phyloP scores from a whole-genome alignment of 1,140 invertebrate genomes.

The Nasonia vitripennis region DNA sequence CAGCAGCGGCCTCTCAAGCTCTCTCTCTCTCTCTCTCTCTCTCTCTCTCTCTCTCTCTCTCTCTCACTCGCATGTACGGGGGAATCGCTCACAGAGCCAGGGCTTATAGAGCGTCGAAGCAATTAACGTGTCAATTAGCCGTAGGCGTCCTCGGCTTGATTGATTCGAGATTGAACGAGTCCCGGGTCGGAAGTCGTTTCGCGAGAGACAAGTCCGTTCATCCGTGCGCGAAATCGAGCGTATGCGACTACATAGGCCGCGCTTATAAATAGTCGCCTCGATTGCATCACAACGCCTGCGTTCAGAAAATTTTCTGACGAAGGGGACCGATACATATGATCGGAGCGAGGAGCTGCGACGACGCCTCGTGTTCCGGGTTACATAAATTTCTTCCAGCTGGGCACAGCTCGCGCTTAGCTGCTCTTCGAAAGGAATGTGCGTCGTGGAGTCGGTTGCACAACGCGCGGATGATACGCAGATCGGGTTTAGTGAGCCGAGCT shows the following conservation, averaged over 20 bases:
- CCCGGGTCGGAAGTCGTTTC: constrained; percentile 18
- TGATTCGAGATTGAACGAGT: constrained; percentile 49
- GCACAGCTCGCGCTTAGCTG: background rate
- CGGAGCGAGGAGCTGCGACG: too few species aligned
- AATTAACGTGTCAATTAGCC: constrained; percentile 67
- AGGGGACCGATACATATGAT: too few species aligned
- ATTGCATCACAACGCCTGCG: background rate
- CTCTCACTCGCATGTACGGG: too few species aligned
- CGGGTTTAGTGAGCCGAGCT: too few species aligned
- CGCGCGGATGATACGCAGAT: background rate
- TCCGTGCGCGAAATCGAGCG: background rate
- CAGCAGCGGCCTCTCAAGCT: too few species aligned
- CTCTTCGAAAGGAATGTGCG: background rate
- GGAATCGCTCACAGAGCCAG: background rate
- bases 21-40: too few species aligned
- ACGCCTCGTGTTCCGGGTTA: background rate
- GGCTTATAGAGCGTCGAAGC: constrained; percentile 52
- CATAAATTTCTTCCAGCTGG: background rate
- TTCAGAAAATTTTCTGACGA: too few species aligned
- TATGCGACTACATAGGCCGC: background rate
- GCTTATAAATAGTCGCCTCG: background rate
- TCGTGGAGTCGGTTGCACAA: background rate
- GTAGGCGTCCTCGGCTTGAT: constrained; percentile 45
- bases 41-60: too few species aligned
- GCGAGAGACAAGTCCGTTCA: background rate